Conservation (phyloP, 2,888 invertebrate species). For the Diplazon laetatorius region DNA sequence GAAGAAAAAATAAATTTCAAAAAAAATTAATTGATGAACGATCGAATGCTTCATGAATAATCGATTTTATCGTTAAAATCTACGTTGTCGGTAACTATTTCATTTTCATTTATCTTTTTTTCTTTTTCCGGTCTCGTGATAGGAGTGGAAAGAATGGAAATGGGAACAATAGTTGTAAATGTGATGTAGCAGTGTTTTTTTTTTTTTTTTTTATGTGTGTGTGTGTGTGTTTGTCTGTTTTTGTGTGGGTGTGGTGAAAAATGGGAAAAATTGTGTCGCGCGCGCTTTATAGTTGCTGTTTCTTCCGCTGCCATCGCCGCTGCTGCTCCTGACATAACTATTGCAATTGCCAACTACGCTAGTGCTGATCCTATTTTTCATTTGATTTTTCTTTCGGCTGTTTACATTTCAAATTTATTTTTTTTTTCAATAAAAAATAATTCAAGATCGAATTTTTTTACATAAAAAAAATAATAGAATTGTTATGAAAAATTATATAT, state of each 20-base stretch:
- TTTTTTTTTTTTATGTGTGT: no score
- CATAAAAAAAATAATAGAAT: no score
- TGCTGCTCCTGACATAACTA: constrained; percentile 34
- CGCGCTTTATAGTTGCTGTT: constrained; percentile 72
- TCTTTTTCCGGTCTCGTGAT: neutral
- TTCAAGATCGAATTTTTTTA: no score
- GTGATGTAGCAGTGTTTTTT: constrained; percentile 7
- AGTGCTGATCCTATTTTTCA: constrained; percentile 43
- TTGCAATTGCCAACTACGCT: constrained; percentile 1
- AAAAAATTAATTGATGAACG: constrained; percentile 46
- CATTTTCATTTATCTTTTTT: no score
- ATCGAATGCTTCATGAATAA: neutral
- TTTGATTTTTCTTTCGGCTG: no score
- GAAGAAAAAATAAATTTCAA: constrained; percentile 42
- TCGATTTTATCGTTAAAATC: neutral
- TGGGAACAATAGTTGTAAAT: constrained; percentile 33
- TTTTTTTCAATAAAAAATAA: no score
- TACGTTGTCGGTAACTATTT: constrained; percentile 4
- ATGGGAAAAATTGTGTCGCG: constrained; percentile 68
- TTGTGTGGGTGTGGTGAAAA: no score
- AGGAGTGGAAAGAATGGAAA: no score
- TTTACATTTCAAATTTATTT: no score
- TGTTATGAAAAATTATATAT: no score
- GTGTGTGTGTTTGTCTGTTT: no score
- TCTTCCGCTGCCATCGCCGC: constrained; percentile 67